Conservation (phyloP, 2,888 invertebrate genomes). For the Drosophila suboccidentalis region DNA sequence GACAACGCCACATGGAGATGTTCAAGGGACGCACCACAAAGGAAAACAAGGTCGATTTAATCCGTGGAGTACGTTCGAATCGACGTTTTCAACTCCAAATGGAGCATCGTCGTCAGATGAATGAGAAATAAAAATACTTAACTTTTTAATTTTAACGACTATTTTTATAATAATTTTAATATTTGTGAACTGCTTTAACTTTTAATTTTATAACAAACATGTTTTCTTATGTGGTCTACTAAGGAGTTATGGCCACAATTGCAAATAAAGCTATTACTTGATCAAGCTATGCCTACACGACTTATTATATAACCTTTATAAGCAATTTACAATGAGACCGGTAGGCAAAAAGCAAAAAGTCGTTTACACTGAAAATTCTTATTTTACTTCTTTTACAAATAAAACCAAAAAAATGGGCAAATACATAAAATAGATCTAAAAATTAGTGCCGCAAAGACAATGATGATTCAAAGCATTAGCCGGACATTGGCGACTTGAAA, state of each 20-base stretch:
- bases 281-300: neutral
- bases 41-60: slow-evolving; percentile 51
- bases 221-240: neutral
- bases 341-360: too few relatives aligned
- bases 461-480: too few relatives aligned
- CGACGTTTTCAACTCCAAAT: slow-evolving; percentile 91
- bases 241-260: neutral
- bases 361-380: too few relatives aligned
- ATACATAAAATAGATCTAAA: too few relatives aligned
- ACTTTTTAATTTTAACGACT: neutral
- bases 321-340: too few relatives aligned
- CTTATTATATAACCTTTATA: too few relatives aligned
- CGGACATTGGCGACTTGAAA: too few relatives aligned
- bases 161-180: neutral
- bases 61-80: slow-evolving; percentile 90
- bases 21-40: slow-evolving; percentile 76
- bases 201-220: slow-evolving; percentile 3
- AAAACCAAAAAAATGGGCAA: too few relatives aligned
- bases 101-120: slow-evolving; percentile 87
- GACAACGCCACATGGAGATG: slow-evolving; percentile 81
- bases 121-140: slow-evolving; percentile 31
- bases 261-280: slow-evolving; percentile 4
- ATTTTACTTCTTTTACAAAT: too few relatives aligned
- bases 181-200: slow-evolving; percentile 10
- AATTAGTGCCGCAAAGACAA: too few relatives aligned